Evolutionary conservation across 2,888 invertebrate genomes (phyloP), one percentile per base, ranked within the genome.

Genomic region (Diogma glabrata): DNA sequence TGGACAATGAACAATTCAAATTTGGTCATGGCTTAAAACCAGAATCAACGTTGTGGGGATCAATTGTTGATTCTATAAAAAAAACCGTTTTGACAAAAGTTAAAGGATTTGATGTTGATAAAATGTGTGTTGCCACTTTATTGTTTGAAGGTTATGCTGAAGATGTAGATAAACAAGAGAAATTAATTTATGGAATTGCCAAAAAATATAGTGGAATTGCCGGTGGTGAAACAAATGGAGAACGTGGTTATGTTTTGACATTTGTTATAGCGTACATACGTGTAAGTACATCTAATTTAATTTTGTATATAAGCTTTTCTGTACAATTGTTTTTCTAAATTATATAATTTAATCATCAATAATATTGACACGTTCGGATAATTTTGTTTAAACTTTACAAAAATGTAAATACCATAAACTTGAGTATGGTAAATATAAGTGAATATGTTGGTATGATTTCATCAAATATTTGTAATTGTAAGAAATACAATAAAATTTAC

Each of bases 201-300:
- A 75, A 77, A 2, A 67, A 76, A 53, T 82, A 74, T 64, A 84
- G 86, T 0, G 97, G 96, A 1, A 73, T 96, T 23, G 82, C 92
- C 0, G 95, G 90, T 0, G 97, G 97, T 0, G 88, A 90, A 38
- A 83, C 82, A 50, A 97, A 97, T 63, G 97, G 99, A 0, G 87
- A 92, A 66, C 78, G 93, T 33, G 99, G 99, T 3, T 99, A 99
- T 65, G 62, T 90, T 62, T 75, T 99, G 43, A 99, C 99, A 0
- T 99, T 96, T 67, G 93, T 96, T 52, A 97, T 99, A 57, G 99
- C 99, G 9, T 99, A 99, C 66, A 82, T 99, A 38, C 78, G 97
- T 70, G 93, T 93, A 65, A 79, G 77, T 71, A 16, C 12, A 43
- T 14, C n/a, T n/a, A n/a, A n/a, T n/a, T n/a, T n/a, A n/a, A n/a